A percentile compares a stretch with the other conserved stretches of the same genome.
Conservation (phyloP, 2,113 vertebrate genomes). For the Ellobius talpinus region DNA sequence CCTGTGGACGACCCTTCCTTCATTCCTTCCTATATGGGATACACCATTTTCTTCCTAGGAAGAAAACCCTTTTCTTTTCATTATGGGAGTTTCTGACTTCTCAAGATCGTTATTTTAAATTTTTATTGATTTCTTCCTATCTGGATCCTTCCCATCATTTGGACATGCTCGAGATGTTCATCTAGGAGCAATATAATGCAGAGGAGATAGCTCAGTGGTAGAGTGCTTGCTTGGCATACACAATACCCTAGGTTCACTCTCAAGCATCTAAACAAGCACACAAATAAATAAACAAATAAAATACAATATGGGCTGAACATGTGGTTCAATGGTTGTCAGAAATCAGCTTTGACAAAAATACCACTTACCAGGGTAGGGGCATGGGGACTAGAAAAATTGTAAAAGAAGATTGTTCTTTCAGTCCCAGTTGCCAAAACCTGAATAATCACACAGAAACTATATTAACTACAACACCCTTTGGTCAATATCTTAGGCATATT, state of each 20-base stretch:
- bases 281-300: not conserved
- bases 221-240: not conserved
- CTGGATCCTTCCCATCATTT: not conserved
- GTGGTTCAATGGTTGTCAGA: too few relatives aligned
- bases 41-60: not conserved
- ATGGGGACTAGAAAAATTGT: too few relatives aligned
- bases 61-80: not conserved
- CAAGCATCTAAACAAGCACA: not conserved
- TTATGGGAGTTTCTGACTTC: not conserved
- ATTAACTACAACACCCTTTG: too few relatives aligned
- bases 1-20: not conserved
- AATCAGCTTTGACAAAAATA: too few relatives aligned
- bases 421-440: accelerated
- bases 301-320: not conserved
- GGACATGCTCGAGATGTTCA: not conserved
- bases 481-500: too few relatives aligned
- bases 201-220: not conserved
- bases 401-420: too few relatives aligned
- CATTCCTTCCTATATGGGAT: not conserved
- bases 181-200: not conserved
- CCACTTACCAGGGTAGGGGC: too few relatives aligned
- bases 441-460: too few relatives aligned
- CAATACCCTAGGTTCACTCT: not conserved
- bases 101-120: not conserved
- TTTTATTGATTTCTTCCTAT: not conserved